Base-by-base conservation (phyloP, 2,113 vertebrate species). In the Pseudolaguvia tuberculata region DNA sequence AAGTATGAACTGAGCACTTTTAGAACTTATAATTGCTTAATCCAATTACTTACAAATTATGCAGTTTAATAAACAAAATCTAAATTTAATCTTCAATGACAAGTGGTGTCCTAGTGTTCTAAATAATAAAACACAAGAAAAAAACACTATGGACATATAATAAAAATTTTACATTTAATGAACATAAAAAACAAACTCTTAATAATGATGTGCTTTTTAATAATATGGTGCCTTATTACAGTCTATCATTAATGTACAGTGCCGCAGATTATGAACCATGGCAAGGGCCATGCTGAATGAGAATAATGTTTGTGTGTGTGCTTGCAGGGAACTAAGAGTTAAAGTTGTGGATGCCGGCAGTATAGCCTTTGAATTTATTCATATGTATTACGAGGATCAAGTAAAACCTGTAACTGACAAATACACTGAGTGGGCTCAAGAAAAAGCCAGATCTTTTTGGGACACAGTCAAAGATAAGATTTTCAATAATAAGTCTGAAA, bases 361-460 rank as follows among this genome's bases (percentile, higher is more conserved):
- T 5, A 1, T 14, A 2, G 71, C 73, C 5, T 0, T 48, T 23
- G 85, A 20, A 3, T 84, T 79, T 0, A 8, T 58, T 29, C 76
- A 23, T 1, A 56, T 80, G 74, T 91, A 87, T 77, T 91, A 88
- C 23, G 85, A 87, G 31, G 91, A 91, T 10, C 85, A 89, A 79
- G 61, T 92, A 67, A 83, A 89, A 51, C 79, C 86, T 0, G 50
- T 80, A 21, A 61, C 82, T 2, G 50, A 71, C 29, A 73, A 74
- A 23, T 89, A 86, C n/a, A 0, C 70, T 6, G n/a, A 85, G 10
- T 89, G 88, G 89, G 83, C 83, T 27, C 81, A 80, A 18, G 14
- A 48, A 9, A 0, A 79, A 42, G 79, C 45, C 53, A 53, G 23
- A 13, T 79, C 81, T 1, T 0, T 83, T 39, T 84, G 77, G 85